These are phyloP conservation scores for Tribolium madens DNA, from an alignment of 1,140 invertebrate genomes.

Conservation along the genomic window DNA sequence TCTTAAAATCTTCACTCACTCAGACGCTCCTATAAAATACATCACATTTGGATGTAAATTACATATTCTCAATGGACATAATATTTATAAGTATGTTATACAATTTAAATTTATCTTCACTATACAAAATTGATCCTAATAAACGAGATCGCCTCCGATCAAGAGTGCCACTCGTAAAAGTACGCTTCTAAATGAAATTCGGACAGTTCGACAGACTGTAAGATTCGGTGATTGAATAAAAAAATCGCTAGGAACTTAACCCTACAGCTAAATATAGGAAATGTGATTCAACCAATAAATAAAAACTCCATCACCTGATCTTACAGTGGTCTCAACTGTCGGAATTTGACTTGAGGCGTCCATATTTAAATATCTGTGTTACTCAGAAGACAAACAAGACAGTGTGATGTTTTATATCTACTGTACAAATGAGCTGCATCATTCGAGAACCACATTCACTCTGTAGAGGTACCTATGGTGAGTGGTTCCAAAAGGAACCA, in stretches of 20 bases:
- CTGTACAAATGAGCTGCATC: slow-evolving; percentile 62
- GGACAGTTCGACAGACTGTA: slow-evolving; percentile 2
- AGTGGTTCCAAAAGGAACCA: slow-evolving; percentile 62
- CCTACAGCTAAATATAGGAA: slow-evolving; percentile 32
- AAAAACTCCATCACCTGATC: background rate
- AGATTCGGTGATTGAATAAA: background rate
- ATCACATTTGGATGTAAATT: slow-evolving; percentile 54
- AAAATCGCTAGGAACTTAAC: slow-evolving; percentile 40
- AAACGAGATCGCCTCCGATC: slow-evolving; percentile 33
- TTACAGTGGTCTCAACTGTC: background rate
- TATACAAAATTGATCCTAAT: slow-evolving; percentile 63
- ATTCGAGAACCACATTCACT: slow-evolving; percentile 62
- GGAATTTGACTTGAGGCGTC: background rate
- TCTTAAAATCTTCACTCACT: slow-evolving; percentile 44
- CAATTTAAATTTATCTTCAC: slow-evolving; percentile 60
- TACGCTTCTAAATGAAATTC: background rate
- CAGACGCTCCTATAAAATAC: slow-evolving; percentile 60
- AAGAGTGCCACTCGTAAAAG: slow-evolving; percentile 41
- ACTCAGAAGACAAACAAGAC: slow-evolving; percentile 35
- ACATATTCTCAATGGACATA: slow-evolving; percentile 58
- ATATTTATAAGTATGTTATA: slow-evolving; percentile 60
- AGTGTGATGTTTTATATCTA: slow-evolving; percentile 58
- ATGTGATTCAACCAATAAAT: slow-evolving; percentile 34
- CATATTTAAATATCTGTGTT: slow-evolving; percentile 25
- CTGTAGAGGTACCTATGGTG: slow-evolving; percentile 65